Percentiles rank a stretch among this genome's conserved stretches.
phyloP scores from a whole-genome alignment of 2,113 vertebrate species.

The Herpailurus yagouaroundi region DNA sequence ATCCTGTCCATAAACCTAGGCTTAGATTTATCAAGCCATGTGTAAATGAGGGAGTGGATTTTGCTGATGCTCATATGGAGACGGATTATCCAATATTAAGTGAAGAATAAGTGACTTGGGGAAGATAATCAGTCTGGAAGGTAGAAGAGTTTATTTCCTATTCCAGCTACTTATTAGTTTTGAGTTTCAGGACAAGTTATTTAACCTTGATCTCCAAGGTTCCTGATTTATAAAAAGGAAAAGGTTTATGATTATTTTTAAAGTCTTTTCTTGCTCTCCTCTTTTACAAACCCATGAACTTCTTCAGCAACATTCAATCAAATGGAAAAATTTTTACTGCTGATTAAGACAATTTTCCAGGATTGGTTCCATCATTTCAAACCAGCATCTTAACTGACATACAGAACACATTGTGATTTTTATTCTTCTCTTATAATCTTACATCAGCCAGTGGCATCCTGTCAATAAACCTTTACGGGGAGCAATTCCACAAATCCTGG shows the following conservation, averaged over 20 bases:
- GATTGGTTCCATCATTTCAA: slow-evolving; percentile 13
- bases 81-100: background rate
- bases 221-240: background rate
- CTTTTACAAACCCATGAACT: background rate
- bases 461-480: background rate
- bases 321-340: background rate
- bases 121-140: background rate
- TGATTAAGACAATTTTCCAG: slow-evolving; percentile 24
- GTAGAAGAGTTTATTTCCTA: background rate
- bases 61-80: background rate
- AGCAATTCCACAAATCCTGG: slow-evolving; percentile 37
- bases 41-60: background rate
- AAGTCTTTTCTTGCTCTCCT: background rate
- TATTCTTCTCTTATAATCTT: slow-evolving; percentile 19
- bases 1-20: background rate
- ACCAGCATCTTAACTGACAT: background rate
- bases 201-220: background rate
- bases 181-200: background rate
- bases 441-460: background rate
- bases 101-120: background rate
- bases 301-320: background rate
- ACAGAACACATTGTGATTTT: background rate
- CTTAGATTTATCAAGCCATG: background rate
- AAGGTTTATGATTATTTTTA: background rate
- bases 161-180: background rate